Base-by-base conservation (phyloP, 2,113 vertebrate species). In the Thymallus thymallus region DNA sequence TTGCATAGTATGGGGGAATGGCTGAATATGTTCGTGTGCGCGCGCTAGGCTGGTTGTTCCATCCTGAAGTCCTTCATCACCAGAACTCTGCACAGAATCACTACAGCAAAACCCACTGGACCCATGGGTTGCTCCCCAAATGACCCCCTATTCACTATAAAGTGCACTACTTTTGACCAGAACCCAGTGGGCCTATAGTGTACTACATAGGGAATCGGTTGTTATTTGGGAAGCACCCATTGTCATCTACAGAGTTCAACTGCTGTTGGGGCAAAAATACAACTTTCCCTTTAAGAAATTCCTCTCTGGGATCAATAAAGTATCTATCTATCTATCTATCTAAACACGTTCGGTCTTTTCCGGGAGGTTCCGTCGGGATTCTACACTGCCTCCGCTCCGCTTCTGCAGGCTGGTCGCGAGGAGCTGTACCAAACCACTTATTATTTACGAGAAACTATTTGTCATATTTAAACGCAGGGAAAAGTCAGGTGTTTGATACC, bases 241-340 rank as follows among this genome's bases (percentile, higher is more conserved):
- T 5, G 13, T 55, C 51, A 30, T 62, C 7, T 10, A 41, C 60
- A 9, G 22, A 23, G 22, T 14, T 26, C 12, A 63, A 13, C 12
- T 63, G 12, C 23, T 16, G 24, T 22, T 30, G 4, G 24, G 0
- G 4, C 5, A 16, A 5, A 20, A 32, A 70, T 23, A 7, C 18
- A 23, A 24, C 22, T 62, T 67, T 32, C 64, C 56, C 84, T 86
- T 86, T 86, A n/a, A n/a, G n/a, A n/a, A n/a, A n/a, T n/a, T n/a
- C n/a, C n/a, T n/a, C n/a, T n/a, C n/a, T n/a, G n/a, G n/a, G n/a
- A n/a, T n/a, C n/a, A n/a, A n/a, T n/a, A n/a, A n/a, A n/a, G n/a
- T n/a, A n/a, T n/a, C n/a, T n/a, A n/a, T n/a, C n/a, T n/a, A n/a
- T n/a, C n/a, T n/a, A n/a, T n/a, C n/a, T n/a, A n/a, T n/a, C n/a